Percentiles rank a stretch among this genome's conserved stretches.
phyloP scores from a whole-genome alignment of 2,888 invertebrate species.

The Trachelus iudaicus region DNA sequence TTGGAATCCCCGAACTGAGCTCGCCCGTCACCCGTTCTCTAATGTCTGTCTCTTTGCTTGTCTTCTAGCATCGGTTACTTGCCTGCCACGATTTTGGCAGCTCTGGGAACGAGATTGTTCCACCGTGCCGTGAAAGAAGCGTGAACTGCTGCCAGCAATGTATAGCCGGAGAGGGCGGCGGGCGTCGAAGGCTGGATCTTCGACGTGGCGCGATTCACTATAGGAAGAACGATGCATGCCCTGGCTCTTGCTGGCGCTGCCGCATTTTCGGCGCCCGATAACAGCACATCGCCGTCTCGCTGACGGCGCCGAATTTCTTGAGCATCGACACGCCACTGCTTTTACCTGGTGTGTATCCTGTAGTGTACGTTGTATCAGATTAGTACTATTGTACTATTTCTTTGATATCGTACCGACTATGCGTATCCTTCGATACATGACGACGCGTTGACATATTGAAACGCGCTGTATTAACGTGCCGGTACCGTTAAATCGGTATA shows the following conservation, averaged over 20 bases:
- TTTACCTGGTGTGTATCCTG: background rate
- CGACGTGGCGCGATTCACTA: background rate
- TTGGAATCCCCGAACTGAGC: slow-evolving; percentile 4
- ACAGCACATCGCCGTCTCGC: background rate
- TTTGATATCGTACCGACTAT: background rate
- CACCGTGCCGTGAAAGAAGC: background rate
- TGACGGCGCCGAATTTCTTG: background rate
- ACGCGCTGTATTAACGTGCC: background rate
- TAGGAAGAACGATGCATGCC: background rate
- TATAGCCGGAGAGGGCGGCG: background rate
- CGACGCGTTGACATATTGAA: background rate
- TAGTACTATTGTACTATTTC: background rate
- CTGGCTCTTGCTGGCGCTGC: background rate
- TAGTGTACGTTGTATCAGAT: background rate
- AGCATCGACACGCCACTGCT: background rate
- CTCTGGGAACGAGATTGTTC: background rate
- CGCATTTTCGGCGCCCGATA: background rate
- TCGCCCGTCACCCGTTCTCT: background rate
- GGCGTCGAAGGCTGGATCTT: background rate
- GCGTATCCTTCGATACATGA: background rate
- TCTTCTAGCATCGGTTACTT: background rate
- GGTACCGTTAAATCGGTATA: background rate
- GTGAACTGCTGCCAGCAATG: background rate
- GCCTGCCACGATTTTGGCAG: background rate
- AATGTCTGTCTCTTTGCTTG: background rate